phyloP scores from a whole-genome alignment of 2,797 vertebrate species.

The Chelidonichthys spinosus region DNA sequence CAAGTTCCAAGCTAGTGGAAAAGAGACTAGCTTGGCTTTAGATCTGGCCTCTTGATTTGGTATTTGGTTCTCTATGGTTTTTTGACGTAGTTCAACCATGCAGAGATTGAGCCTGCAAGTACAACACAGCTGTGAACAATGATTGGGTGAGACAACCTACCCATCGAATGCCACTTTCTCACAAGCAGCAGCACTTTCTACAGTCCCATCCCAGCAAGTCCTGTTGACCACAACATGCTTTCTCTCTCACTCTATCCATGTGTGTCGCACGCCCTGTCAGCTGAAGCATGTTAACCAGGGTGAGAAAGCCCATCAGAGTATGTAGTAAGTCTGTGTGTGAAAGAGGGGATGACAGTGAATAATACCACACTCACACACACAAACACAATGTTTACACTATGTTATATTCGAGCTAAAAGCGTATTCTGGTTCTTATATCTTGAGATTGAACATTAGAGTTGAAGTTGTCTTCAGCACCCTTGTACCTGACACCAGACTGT shows the following conservation, averaged over 20 bases:
- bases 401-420: constrained; percentile 80
- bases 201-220: constrained; percentile 7
- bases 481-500: constrained; percentile 30
- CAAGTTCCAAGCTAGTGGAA: too few relatives aligned
- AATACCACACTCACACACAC: constrained; percentile 27
- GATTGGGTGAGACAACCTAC: constrained; percentile 40
- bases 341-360: constrained; percentile 64
- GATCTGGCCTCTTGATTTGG: too few relatives aligned
- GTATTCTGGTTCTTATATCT: constrained; percentile 71
- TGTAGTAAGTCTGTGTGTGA: constrained; percentile 61
- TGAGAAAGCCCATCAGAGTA: constrained; percentile 76
- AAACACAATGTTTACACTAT: constrained; percentile 41
- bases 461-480: constrained; percentile 37
- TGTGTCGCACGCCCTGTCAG: constrained; percentile 53
- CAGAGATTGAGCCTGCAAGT: constrained; percentile 8
- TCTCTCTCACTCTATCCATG: constrained; percentile 29
- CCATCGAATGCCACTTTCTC: constrained; percentile 27
- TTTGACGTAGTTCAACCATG: too few relatives aligned
- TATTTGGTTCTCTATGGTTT: background rate
- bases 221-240: constrained; percentile 39
- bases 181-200: constrained; percentile 39
- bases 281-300: constrained; percentile 69
- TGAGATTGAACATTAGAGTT: constrained; percentile 40
- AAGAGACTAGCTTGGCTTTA: background rate
- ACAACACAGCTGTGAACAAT: constrained; percentile 8